Percentiles rank a stretch among this genome's conserved stretches.
Conservation (phyloP, 2,888 invertebrate species). For the Lucinisca nassula region DNA sequence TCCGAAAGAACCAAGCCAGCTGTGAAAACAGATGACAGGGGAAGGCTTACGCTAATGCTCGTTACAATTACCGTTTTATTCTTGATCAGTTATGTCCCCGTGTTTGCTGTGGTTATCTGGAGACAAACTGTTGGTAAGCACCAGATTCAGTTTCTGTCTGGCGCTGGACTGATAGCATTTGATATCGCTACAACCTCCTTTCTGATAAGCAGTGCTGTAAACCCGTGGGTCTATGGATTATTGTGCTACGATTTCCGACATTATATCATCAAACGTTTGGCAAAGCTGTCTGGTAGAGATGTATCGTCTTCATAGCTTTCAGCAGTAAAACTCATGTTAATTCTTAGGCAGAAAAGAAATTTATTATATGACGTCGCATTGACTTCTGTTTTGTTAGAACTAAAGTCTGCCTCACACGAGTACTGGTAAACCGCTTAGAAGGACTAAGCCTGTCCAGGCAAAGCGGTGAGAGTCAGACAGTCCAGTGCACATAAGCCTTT, state of each 20-base stretch:
- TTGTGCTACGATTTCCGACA: background rate
- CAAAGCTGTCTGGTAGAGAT: too few species aligned
- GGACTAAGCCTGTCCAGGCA: too few species aligned
- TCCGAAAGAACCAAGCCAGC: background rate
- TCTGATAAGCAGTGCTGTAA: background rate
- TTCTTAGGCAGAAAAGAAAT: too few species aligned
- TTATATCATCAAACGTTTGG: background rate
- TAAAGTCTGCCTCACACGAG: too few species aligned
- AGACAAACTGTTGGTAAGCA: background rate
- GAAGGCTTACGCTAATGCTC: background rate
- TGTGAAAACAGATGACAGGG: background rate
- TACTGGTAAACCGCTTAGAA: too few species aligned
- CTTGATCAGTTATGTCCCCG: background rate
- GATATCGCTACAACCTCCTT: background rate
- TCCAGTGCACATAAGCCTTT: too few species aligned
- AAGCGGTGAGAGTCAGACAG: too few species aligned
- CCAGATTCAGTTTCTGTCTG: background rate
- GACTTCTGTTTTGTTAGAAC: too few species aligned
- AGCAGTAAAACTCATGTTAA: too few species aligned
- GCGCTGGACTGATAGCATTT: background rate
- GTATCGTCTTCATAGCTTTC: too few species aligned
- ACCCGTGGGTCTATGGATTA: constrained; percentile 12
- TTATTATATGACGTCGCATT: too few species aligned
- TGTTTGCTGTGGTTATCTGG: background rate
- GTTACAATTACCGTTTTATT: background rate